Base-by-base conservation (phyloP, 2,888 invertebrate genomes). In the Chrysolina haemoptera region DNA sequence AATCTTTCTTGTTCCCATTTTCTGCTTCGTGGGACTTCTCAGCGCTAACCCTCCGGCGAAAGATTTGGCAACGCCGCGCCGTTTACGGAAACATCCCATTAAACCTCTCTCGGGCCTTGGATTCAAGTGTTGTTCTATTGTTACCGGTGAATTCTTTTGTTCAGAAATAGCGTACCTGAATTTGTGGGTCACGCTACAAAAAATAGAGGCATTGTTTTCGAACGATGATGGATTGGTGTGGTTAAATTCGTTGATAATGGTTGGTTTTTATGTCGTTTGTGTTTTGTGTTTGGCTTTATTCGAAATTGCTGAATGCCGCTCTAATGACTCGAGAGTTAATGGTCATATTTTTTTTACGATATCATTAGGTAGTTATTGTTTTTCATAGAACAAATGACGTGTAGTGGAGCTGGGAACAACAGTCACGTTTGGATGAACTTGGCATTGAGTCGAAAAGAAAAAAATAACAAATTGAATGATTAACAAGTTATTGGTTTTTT, bases 131-230 rank as follows among this genome's bases (percentile, higher is more conserved):
- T 55, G 46, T 46, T 74, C 65, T 66, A 69, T 72, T 66, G 69
- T 70, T 75, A 68, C 55, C 64, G 66, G 65, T 62, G 62, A 35
- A 70, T 76, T 68, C 70, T 68, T 73, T 70, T 68, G 73, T 70
- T 73, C 41, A 63, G 59, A 68, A 48, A 62, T 69, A 62, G 68
- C 66, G 55, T 73, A 73, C 76, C 76, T 73, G 73, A 63, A 76
- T 76, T 75, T 73, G 71, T 76, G 76, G 73, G 76, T 73, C 76
- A 71, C 73, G 69, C 73, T 63, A 75, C 69, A 70, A 75, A 73
- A 65, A 75, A 75, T 48, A 48, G 67, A 70, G 48, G 53, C 48
- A 75, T 72, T 75, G 75, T 75, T 71, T 75, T 62, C 66, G 62
- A 64, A 66, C n/a, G 72, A 75, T 75, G 70, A 69, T 69, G 68